Evolutionary conservation across 2,797 vertebrate genomes (phyloP), one percentile per base, ranked within the genome.

Genomic region (Coregonus suidteri): DNA sequence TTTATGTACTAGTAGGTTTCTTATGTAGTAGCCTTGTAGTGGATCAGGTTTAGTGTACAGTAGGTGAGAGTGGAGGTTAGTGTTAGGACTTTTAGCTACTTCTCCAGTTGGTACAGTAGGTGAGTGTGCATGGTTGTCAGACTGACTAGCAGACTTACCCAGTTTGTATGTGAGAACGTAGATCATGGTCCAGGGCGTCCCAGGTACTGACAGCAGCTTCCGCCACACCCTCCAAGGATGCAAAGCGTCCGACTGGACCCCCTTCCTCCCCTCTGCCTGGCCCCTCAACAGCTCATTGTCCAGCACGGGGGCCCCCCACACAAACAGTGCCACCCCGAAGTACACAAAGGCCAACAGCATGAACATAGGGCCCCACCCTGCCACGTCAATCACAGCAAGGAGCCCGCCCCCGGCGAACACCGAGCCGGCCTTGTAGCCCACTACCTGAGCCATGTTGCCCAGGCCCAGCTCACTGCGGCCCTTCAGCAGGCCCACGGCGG

Each of bases 131-230:
- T 47, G 41, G 9, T 47, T 47, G 41, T 13, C 41, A 47, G 41
- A 47, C 41, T 47, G 41, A 47, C 41, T 47, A 13, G 41, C 47
- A 6, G 9, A 93, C 95, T 96, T 89, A 97, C 97, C 97, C 56
- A 98, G 84, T 88, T 98, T 98, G 88, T 98, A 98, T 66, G 93
- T 94, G 54, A 98, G 91, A 54, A 97, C 96, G 51, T 96, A 97
- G 54, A 95, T 90, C 18, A 94, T 85, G 0, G 92, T 96, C 97
- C 97, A 97, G 0, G 90, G 75, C 0, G 96, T 98, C 14, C 95
- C 96, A 0, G 96, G 95, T 75, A 96, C 95, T 0, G 89, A 89
- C 83, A 97, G 70, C 71, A 97, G 72, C 67, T 94, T 94, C 73
- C 82, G 91, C 87, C 94, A 93, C 6, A 93, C 86, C n/a, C 74